phyloP scores from a whole-genome alignment of 2,797 vertebrate species.

The Onychomys leucogaster region DNA sequence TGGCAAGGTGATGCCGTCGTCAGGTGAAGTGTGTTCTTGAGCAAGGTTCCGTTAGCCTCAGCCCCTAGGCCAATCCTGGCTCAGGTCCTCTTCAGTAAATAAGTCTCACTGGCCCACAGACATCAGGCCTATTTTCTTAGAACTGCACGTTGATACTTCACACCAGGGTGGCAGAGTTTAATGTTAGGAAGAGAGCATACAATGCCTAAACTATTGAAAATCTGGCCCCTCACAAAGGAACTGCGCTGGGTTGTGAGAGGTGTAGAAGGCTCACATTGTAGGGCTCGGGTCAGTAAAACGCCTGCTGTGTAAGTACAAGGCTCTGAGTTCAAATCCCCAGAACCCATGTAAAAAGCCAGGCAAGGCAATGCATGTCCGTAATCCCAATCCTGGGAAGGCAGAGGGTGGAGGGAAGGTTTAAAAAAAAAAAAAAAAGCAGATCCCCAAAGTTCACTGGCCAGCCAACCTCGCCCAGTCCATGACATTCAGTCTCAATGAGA shows the following conservation, averaged over 20 bases:
- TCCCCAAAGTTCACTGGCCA: background rate
- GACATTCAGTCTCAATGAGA: background rate
- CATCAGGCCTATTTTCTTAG: constrained; percentile 4
- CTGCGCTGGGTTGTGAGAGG: background rate
- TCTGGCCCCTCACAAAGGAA: background rate
- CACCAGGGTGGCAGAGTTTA: background rate
- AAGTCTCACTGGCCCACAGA: constrained; percentile 1
- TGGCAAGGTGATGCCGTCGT: constrained; percentile 55
- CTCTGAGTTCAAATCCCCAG: background rate
- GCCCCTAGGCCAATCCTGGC: constrained; percentile 15
- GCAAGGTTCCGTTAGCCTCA: constrained; percentile 31
- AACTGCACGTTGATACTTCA: background rate
- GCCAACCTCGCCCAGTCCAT: background rate
- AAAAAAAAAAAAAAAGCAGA: too few species aligned
- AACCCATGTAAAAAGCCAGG: background rate
- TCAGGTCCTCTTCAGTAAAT: background rate
- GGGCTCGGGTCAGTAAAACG: background rate
- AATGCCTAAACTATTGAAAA: background rate
- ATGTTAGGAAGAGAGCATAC: background rate
- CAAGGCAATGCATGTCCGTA: too few species aligned
- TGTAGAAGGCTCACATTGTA: background rate
- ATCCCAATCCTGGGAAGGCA: background rate
- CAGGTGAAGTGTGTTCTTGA: background rate
- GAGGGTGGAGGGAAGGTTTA: background rate
- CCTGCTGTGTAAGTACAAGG: background rate